A percentile compares a stretch with the other conserved stretches of the same genome.
Conservation (phyloP, 1,140 invertebrate genomes). For the Temnothorax curvispinosus region DNA sequence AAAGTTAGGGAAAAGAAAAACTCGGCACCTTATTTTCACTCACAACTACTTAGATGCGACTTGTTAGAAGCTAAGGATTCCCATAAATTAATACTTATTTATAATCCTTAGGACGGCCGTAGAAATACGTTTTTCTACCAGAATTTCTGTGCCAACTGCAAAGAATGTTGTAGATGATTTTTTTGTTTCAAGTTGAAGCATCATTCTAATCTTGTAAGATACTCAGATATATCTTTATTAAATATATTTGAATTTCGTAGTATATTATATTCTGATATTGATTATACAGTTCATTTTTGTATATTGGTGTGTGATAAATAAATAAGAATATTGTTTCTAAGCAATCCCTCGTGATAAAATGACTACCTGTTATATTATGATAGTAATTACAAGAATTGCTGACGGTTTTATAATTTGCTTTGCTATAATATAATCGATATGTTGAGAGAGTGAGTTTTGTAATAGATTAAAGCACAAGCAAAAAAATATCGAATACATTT, state of each 20-base stretch:
- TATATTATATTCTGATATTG: slow-evolving; percentile 86
- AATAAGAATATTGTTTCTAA: slow-evolving; percentile 86
- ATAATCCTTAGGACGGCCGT: slow-evolving; percentile 82
- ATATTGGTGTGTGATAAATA: slow-evolving; percentile 87
- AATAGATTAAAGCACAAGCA: background rate
- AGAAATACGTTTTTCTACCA: slow-evolving; percentile 84
- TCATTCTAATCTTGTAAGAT: slow-evolving; percentile 86
- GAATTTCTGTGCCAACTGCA: slow-evolving; percentile 86
- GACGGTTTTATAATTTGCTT: background rate
- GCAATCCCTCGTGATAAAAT: slow-evolving; percentile 72
- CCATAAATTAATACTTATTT: slow-evolving; percentile 84
- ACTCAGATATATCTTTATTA: slow-evolving; percentile 85
- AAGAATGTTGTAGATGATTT: slow-evolving; percentile 85
- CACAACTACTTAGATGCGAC: slow-evolving; percentile 81
- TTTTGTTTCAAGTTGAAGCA: slow-evolving; percentile 83
- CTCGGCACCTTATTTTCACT: slow-evolving; percentile 73
- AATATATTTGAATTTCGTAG: slow-evolving; percentile 86
- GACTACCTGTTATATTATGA: background rate
- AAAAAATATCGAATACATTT: background rate
- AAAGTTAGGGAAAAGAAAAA: slow-evolving; percentile 53
- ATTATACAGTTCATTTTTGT: slow-evolving; percentile 86
- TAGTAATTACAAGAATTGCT: background rate
- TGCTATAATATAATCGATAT: background rate
- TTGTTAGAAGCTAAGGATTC: slow-evolving; percentile 79
- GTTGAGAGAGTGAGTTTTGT: background rate